A percentile compares a stretch with the other conserved stretches of the same genome.
Conservation (phyloP, 1,140 invertebrate species). For the Brachionus koreanus region DNA sequence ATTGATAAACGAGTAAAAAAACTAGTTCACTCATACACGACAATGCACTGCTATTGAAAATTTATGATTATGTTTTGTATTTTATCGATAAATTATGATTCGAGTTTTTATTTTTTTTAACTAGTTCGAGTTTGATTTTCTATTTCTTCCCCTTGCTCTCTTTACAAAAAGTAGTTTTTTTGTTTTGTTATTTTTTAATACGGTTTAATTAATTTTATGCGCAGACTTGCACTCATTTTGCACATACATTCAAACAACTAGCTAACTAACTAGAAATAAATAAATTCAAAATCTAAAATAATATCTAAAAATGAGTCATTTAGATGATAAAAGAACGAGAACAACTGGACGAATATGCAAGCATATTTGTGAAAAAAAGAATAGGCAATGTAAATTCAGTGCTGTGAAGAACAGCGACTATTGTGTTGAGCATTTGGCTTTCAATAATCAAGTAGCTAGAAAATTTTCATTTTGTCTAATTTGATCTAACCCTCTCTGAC, state of each 20-base stretch:
- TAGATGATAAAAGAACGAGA: not conserved
- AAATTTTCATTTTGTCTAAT: not conserved
- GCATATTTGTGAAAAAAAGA: not conserved
- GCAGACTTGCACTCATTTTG: not conserved
- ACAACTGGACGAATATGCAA: not conserved
- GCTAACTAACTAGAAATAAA: not conserved
- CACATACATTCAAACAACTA: not conserved
- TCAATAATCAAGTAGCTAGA: constrained; percentile 1
- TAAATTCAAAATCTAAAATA: no score
- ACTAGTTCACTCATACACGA: constrained; percentile 15
- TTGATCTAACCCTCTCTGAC: not conserved
- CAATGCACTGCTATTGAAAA: not conserved
- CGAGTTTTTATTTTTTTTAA: not conserved
- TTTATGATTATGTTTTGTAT: not conserved
- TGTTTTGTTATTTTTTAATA: not conserved
- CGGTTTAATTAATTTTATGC: not conserved
- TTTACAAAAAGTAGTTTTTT: constrained; percentile 4
- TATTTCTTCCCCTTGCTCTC: not conserved
- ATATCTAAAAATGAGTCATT: not conserved
- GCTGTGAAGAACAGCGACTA: constrained; percentile 13
- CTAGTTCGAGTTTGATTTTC: not conserved
- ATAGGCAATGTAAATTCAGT: constrained; percentile 12
- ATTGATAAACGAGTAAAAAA: not conserved
- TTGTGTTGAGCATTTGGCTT: constrained; percentile 37
- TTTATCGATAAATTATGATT: constrained; percentile 44